Evolutionary conservation across 2,797 vertebrate species (phyloP).

Genomic region (Cyprinella venusta): DNA sequence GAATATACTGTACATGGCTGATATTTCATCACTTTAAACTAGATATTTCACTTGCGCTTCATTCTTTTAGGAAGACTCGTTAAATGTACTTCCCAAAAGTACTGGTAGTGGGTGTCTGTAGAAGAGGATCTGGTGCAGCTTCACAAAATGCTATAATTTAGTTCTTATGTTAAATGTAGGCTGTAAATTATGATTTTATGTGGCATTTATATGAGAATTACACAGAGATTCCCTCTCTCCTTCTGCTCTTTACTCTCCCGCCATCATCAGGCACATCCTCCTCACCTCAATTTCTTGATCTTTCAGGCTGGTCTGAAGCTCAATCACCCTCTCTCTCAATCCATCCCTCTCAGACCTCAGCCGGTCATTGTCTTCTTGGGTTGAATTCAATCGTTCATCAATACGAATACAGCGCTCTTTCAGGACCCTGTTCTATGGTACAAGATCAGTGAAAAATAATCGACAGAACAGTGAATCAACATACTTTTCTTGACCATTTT

Average conservation of each 20-base stretch:
- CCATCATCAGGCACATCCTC: not conserved
- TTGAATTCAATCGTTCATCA: constrained; percentile 68
- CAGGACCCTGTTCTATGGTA: constrained; percentile 74
- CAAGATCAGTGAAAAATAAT: not conserved
- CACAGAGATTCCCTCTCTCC: not conserved
- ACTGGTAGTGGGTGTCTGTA: not conserved
- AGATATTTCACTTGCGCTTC: not conserved
- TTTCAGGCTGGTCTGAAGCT: constrained; percentile 71
- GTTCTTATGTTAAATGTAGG: not conserved
- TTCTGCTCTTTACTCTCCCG: not conserved
- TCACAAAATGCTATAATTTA: constrained; percentile 1
- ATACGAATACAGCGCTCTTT: constrained; percentile 72
- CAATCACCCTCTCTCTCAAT: constrained; percentile 69
- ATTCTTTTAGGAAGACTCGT: not conserved
- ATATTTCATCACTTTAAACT: not conserved
- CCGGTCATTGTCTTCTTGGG: constrained; percentile 72
- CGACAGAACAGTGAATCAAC: not conserved
- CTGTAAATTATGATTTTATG: not conserved
- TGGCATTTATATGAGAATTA: not conserved
- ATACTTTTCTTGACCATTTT: not conserved
- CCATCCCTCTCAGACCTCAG: constrained; percentile 70
- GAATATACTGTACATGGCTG: not conserved
- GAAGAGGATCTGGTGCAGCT: constrained; percentile 7
- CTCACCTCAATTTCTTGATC: constrained; percentile 81
- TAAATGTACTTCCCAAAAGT: not conserved